Evolutionary conservation across 2,113 vertebrate genomes (phyloP).

Genomic region (Polypterus senegalus): DNA sequence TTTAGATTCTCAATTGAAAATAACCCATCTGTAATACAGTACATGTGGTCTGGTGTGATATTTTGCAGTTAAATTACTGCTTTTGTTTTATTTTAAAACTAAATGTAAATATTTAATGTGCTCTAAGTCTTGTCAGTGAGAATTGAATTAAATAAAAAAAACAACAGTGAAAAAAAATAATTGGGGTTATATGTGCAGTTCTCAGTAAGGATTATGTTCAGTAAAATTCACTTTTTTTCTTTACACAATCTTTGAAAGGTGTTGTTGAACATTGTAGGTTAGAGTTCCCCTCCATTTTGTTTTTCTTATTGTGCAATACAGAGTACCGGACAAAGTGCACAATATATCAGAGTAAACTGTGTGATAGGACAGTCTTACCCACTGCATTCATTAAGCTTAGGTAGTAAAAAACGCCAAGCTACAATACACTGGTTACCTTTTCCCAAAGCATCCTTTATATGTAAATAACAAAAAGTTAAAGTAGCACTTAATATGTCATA

Average conservation of each 20-base stretch:
- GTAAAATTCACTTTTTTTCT: background rate
- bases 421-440: background rate
- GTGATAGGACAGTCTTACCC: constrained; percentile 26
- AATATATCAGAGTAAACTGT: constrained; percentile 11
- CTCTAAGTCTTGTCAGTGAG: background rate
- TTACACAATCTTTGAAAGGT: background rate
- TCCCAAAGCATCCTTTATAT: background rate
- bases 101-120: no score
- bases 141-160: background rate
- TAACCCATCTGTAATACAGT: no score
- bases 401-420: background rate
- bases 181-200: background rate
- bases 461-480: background rate
- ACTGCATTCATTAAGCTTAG: background rate
- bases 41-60: no score
- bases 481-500: background rate
- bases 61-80: no score
- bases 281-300: background rate
- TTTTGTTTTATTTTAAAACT: no score
- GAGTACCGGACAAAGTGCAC: constrained; percentile 29
- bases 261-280: background rate
- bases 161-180: background rate
- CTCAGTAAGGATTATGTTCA: background rate
- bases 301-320: background rate
- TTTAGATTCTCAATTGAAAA: no score